Conservation (phyloP, 1,140 invertebrate species). For the Caenorhabditis latens region DNA sequence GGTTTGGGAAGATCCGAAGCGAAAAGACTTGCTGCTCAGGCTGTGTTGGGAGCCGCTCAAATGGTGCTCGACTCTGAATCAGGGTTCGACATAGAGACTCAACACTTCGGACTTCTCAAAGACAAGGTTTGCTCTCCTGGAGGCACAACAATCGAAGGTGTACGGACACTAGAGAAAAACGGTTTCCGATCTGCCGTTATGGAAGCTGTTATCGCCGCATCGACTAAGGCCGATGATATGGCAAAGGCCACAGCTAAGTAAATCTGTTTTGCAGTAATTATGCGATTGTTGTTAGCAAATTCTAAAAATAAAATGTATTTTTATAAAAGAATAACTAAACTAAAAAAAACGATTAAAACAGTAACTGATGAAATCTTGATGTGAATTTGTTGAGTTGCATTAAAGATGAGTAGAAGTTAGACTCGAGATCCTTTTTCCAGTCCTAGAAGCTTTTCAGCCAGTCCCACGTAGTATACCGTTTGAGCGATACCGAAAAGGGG, state of each 20-base stretch:
- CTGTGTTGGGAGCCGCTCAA: slow-evolving; percentile 56
- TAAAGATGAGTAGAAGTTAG: slow-evolving; percentile 3
- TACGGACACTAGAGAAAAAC: slow-evolving; percentile 86
- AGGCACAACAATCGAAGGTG: slow-evolving; percentile 88
- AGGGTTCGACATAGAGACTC: slow-evolving; percentile 48
- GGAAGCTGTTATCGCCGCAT: slow-evolving; percentile 10
- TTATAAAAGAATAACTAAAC: slow-evolving; percentile 16
- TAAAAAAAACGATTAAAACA: background rate
- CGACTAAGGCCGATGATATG: slow-evolving; percentile 31
- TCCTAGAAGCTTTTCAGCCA: slow-evolving; percentile 89
- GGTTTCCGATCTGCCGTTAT: slow-evolving; percentile 11
- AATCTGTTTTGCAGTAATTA: background rate
- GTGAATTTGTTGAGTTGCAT: background rate
- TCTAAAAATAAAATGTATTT: background rate
- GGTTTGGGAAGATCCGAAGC: slow-evolving; percentile 59
- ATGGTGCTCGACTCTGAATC: slow-evolving; percentile 27
- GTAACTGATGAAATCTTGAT: background rate
- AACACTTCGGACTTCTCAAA: slow-evolving; percentile 88
- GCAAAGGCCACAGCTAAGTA: background rate
- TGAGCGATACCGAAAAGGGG: slow-evolving; percentile 98
- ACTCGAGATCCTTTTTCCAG: slow-evolving; percentile 51
- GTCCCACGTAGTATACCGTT: slow-evolving; percentile 96
- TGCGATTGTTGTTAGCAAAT: background rate
- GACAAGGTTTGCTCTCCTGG: slow-evolving; percentile 93
- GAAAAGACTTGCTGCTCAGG: slow-evolving; percentile 63